Evolutionary conservation across 2,113 vertebrate genomes (phyloP).

Genomic region (Tragelaphus imberbis): DNA sequence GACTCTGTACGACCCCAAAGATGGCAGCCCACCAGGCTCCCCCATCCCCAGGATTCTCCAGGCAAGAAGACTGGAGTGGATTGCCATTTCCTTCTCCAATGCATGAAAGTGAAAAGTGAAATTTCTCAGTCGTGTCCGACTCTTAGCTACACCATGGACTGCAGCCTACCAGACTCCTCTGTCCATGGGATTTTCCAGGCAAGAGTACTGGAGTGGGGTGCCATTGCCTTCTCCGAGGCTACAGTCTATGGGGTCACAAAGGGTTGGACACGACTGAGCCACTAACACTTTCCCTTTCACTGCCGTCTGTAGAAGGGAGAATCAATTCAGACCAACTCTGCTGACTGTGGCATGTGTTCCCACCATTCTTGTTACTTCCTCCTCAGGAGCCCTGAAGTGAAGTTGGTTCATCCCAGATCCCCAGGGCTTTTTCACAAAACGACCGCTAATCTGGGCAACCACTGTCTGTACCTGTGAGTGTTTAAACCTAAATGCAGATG

Average conservation of each 20-base stretch:
- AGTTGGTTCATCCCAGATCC: neutral
- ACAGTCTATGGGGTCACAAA: neutral
- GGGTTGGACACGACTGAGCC: neutral
- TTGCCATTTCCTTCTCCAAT: too few species aligned
- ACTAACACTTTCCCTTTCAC: neutral
- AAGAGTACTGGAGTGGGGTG: too few species aligned
- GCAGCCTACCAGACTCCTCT: too few species aligned
- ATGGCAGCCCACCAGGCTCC: too few species aligned
- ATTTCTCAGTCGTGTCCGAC: accelerated
- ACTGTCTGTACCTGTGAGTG: neutral
- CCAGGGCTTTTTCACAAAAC: neutral
- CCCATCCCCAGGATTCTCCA: too few species aligned
- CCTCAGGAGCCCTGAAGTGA: neutral
- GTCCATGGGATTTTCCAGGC: too few species aligned
- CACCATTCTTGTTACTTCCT: neutral
- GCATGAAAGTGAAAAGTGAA: too few species aligned
- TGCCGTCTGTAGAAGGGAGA: neutral
- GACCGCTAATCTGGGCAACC: neutral
- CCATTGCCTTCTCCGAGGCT: neutral
- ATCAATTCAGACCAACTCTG: neutral
- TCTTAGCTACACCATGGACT: too few species aligned
- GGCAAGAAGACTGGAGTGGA: too few species aligned
- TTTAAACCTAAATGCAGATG: neutral
- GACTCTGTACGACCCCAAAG: too few species aligned
- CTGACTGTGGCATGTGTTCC: neutral